Base-by-base conservation (phyloP, 2,113 vertebrate species). In the Ptilonorhynchus violaceus region DNA sequence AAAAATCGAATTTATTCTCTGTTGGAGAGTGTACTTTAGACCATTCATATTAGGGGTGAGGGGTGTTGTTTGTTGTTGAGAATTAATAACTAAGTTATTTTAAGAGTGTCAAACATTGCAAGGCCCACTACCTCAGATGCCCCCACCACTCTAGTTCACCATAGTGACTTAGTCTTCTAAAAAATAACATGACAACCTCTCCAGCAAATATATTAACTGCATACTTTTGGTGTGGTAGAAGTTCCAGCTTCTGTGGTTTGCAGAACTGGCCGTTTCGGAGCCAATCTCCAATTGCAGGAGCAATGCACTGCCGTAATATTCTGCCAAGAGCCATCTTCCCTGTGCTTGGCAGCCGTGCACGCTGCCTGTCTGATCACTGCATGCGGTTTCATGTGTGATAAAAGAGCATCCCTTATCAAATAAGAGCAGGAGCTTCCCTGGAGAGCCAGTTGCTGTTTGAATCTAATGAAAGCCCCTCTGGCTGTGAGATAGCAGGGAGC, bases 321-420 rank as follows among this genome's bases (percentile, higher is more conserved):
- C 6, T 10, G 83, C 21, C 55, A 91, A 80, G 70, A 67, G 33
- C 7, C 55, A 58, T 28, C 64, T 83, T 70, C 68, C 58, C 55
- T 69, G 73, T 88, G 73, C 35, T 66, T 92, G 85, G 89, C 91
- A 70, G 75, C 79, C 85, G 10, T 70, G 89, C 89, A 64, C 42
- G 42, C 79, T 75, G 86, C 81, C 88, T 93, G 87, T 95, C 92
- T 97, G 93, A 97, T 95, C 93, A 84, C 75, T 21, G 47, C 85
- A 89, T 94, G 91, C 95, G 59, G 79, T 88, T 97, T 97, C 96
- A 97, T 96, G 91, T 94, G 85, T 96, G 94, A 89, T 94, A 80
- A 96, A 97, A 97, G 92, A 97, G 81, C 96, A 93, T 96, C 82
- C 78, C 97, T 98, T 98, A 98, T 98, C 98, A 98, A 98, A 95